Base-by-base conservation (phyloP, 1,140 invertebrate species). In the Colletes gigas region DNA sequence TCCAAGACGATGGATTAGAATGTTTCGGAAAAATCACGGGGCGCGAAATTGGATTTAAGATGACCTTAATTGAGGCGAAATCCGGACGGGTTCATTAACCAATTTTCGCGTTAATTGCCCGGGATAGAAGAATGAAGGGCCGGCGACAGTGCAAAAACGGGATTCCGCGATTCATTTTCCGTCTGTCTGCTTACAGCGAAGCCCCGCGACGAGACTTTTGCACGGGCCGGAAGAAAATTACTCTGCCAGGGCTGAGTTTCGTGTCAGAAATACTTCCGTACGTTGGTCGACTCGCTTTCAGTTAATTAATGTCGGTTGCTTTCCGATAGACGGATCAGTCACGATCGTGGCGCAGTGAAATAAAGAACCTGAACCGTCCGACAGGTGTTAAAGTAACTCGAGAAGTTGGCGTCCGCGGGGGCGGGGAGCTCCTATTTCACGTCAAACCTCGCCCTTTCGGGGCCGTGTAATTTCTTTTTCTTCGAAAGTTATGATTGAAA, bases 261-360 rank as follows among this genome's bases (percentile, higher is more conserved):
- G 6, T 17, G 60, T 66, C 62, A 65, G 50, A 17, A 66, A 55
- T 41, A 17, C 73, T 57, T 75, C 50, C 52, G 73, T 17, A 19
- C 62, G 21, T 21, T 5, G 15, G 19, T 5, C 9, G 44, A 30
- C 30, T 50, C n/a, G 73, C 14, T 63, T 57, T 75, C 50, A 21
- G 62, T 66, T 75, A 75, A 75, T 75, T 66, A 75, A 55, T 75
- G 73, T 75, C 62, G 73, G 62, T 41, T 55, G 30, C 60, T 54
- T 19, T 65, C 21, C 50, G 72, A 65, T 65, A 54, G 60, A 39
- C 21, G 9, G 15, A 15, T 44, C 57, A 41, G 69, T 72, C 57
- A 73, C 57, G 71, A 62, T 39, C 71, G 8, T 41, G 50, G n/a
- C 71, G 47, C 71, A 19, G 15, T 4, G 47, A 55, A 65, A 55